These are phyloP conservation scores for Lagorchestes hirsutus DNA, from an alignment of 2,797 vertebrate species.

Conservation along the genomic window DNA sequence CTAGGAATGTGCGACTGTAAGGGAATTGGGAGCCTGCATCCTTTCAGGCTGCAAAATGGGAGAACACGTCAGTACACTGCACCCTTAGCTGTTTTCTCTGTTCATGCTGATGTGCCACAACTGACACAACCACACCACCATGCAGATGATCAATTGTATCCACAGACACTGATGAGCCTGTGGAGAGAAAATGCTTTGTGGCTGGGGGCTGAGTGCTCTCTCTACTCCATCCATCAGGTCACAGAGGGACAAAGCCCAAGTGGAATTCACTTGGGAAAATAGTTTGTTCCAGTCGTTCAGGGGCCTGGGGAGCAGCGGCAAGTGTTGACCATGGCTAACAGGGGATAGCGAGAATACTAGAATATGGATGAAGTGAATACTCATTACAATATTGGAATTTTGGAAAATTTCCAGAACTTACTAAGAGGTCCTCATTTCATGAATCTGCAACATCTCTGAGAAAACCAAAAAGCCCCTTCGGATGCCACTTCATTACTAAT, in stretches of 20 bases:
- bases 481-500: conserved; percentile 41
- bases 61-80: neutral
- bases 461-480: conserved; percentile 13
- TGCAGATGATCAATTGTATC: neutral
- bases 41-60: conserved; percentile 6
- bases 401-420: conserved; percentile 9
- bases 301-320: neutral
- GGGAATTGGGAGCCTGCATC: neutral
- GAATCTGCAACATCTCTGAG: neutral
- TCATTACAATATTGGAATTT: conserved; percentile 16
- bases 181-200: conserved; percentile 7
- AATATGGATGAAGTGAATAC: conserved; percentile 5
- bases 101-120: neutral
- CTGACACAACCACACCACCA: neutral
- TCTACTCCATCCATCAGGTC: neutral
- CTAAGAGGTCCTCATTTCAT: conserved; percentile 21
- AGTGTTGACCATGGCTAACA: neutral
- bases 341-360: neutral
- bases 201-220: neutral
- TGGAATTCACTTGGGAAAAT: neutral
- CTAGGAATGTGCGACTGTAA: neutral
- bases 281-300: neutral
- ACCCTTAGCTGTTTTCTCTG: neutral
- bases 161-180: neutral
- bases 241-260: neutral